Evolutionary conservation across 2,888 invertebrate species (phyloP).

Genomic region (Cheilosia scutellata): DNA sequence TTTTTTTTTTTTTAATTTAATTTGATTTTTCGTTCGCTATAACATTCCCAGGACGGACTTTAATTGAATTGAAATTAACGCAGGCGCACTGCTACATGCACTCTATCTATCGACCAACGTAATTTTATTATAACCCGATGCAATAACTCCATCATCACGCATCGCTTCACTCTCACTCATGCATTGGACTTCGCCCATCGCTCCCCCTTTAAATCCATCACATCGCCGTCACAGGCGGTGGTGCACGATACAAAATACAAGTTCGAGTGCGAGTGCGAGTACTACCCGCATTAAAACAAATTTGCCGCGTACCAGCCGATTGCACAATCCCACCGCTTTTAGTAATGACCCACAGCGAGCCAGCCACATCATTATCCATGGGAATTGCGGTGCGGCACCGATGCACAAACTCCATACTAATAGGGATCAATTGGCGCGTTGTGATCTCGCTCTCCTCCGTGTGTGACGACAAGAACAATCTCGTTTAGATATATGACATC

Average conservation of each 20-base stretch:
- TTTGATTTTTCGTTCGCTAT: neutral
- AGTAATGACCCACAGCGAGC: conserved; percentile 44
- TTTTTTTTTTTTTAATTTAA: neutral
- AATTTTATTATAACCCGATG: conserved; percentile 11
- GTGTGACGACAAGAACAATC: conserved; percentile 45
- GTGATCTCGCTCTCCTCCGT: conserved; percentile 30
- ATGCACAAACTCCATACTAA: conserved; percentile 24
- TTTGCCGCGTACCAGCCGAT: neutral
- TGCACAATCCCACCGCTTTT: conserved; percentile 33
- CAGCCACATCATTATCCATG: conserved; percentile 45
- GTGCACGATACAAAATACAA: neutral
- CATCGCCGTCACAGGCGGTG: neutral
- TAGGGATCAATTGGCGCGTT: conserved; percentile 54
- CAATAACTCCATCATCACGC: neutral
- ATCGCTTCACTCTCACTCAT: conserved; percentile 6
- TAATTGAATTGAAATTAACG: conserved; percentile 2
- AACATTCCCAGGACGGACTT: neutral
- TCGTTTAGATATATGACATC: conserved; percentile 54
- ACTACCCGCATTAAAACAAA: conserved; percentile 13
- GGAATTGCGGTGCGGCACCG: conserved; percentile 1
- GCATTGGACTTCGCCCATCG: neutral
- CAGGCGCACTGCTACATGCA: conserved; percentile 6
- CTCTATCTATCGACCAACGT: neutral
- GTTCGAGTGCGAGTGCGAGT: neutral
- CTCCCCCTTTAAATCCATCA: neutral